These are phyloP conservation scores for Odontesthes bonariensis DNA, from an alignment of 2,113 vertebrate genomes.

Conservation along the genomic window DNA sequence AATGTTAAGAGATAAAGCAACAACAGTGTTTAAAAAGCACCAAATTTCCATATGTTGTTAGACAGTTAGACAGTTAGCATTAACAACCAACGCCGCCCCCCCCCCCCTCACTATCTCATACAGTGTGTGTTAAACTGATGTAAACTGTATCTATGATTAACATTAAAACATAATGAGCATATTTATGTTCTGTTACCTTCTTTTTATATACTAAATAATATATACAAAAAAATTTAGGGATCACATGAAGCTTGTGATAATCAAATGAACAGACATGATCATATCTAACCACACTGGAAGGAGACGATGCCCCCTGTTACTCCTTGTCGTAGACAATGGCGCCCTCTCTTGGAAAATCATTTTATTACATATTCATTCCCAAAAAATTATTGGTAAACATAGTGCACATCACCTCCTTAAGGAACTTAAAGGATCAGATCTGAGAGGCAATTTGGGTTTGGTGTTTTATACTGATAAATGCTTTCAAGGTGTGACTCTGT, in stretches of 20 bases:
- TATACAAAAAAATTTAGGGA: too few relatives aligned
- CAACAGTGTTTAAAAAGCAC: not conserved
- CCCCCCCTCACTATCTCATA: too few relatives aligned
- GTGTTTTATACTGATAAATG: not conserved
- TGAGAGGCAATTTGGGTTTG: not conserved
- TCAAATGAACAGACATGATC: not conserved
- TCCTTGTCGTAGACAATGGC: slow-evolving; percentile 36
- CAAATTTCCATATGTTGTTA: not conserved
- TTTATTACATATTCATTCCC: slow-evolving; percentile 23
- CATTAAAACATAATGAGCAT: not conserved
- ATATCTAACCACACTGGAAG: not conserved
- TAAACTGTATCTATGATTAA: not conserved
- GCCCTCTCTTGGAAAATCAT: slow-evolving; percentile 52
- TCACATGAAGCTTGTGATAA: not conserved
- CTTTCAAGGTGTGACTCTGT: not conserved
- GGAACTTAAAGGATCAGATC: not conserved
- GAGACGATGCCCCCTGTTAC: not conserved
- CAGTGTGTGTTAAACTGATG: too few relatives aligned
- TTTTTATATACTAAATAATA: too few relatives aligned
- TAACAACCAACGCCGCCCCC: too few relatives aligned
- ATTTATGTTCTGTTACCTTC: too few relatives aligned
- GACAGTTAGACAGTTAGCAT: too few relatives aligned
- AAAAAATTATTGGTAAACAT: slow-evolving; percentile 13
- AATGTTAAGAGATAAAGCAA: slow-evolving; percentile 1
- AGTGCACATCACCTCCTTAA: not conserved